Base-by-base conservation (phyloP, 2,888 invertebrate genomes). In the Caenorhabditis sp. region DNA sequence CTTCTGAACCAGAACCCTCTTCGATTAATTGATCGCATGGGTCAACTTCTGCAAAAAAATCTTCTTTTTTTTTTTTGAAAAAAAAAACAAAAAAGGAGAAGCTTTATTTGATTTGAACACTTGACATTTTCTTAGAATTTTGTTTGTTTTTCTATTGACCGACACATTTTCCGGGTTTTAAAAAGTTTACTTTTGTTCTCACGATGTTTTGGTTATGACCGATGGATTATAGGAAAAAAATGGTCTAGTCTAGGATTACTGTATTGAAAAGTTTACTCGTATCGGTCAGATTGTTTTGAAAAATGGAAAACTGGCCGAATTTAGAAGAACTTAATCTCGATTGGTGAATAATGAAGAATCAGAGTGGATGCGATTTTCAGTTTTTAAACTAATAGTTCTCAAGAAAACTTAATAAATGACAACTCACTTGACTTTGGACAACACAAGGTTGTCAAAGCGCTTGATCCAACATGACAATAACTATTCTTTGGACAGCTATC, bases 391-490 rank as follows among this genome's bases (percentile, higher is more conserved):
- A n/a, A n/a, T n/a, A n/a, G n/a, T n/a, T n/a, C n/a, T n/a, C n/a
- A 31, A 31, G 31, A 4, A 31, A 10, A 10, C 4, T 31, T 31
- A 31, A 10, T 4, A 7, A 31, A 31, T 4, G 10, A 10, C 5
- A 31, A 60, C 71, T 20, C 31, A 81, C 81, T 70, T 64, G 70
- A 64, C 61, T 72, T 77, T 54, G 84, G 84, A 60, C 86, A 86
- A 69, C 86, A 86, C 26, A 86, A 68, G 1, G 81, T 84, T 49
- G 82, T 83, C 52, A 82, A 59, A 17, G 81, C 77, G 23, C 77
- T 75, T 27, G 77, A 76, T 61, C 86, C 86, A 17, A 83, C 83
- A 68, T 86, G 86, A 60, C 86, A 86, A 67, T 80, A 86, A 66
- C 81, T 69, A 52, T 71, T 76, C 8, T 52, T 52, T 23, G 78